Evolutionary conservation across 2,888 invertebrate species (phyloP), one percentile per base, ranked within the genome.

Genomic region (Andrena fulva): DNA sequence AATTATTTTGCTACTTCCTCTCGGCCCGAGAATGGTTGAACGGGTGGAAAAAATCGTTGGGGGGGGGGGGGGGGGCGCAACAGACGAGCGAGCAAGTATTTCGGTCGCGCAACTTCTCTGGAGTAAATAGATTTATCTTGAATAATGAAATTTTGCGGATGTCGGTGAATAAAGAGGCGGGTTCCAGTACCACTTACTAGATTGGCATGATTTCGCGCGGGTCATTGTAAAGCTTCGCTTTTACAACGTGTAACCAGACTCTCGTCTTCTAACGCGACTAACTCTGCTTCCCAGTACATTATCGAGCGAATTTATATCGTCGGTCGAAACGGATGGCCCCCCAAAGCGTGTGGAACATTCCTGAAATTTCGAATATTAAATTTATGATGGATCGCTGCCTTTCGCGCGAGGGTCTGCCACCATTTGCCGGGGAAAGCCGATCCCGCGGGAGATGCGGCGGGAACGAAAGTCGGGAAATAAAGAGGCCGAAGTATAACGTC

Each of bases 341-440:
- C 80, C 82, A 85, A 84, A 79, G 77, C 87, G 85, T 76, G 88
- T 77, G 85, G 87, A 89, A 87, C 90, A 88, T 86, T 88, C 87
- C 81, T 86, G 87, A 91, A 92, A 90, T 92, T 92, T 90, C 88
- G 87, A 91, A 91, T 89, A 90, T 89, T 92, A 91, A 92, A 92
- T 89, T 90, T 87, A 90, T 91, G 92, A 92, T 91, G 92, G 90
- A 92, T 91, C 90, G 90, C 87, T 80, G 87, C 86, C 87, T 86
- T 83, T 76, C 77, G 73, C 88, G 73, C 85, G 63, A 77, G 80
- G 77, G 71, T 77, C 68, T 60, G 71, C 82, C 42, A 42, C 42
- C 79, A 76, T 84, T 88, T 82, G 77, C 77, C 81, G 78, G 70
- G 56, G 56, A 10, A 70, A 72, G 73, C 63, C 71, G 76, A 71